phyloP scores from a whole-genome alignment of 2,888 invertebrate species.

The Amblyjoppa fuscipennis region DNA sequence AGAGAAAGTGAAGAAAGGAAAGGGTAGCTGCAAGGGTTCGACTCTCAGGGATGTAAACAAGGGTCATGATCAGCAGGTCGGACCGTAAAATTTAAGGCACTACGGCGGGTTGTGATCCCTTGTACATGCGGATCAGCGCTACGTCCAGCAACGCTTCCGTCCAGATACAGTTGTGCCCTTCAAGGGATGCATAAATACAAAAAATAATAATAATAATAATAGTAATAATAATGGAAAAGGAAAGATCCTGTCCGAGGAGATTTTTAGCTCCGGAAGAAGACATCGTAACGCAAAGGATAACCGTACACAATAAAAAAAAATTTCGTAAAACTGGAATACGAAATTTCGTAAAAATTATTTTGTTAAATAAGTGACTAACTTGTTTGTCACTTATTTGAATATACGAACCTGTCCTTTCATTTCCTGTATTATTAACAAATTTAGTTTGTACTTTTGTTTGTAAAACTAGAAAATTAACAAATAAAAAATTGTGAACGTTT shows the following conservation, averaged over 20 bases:
- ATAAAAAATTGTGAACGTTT: too few species aligned
- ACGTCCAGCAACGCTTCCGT: not conserved
- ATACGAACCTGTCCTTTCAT: too few species aligned
- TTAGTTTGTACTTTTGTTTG: too few species aligned
- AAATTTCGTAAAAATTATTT: too few species aligned
- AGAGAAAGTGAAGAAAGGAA: constrained; percentile 56
- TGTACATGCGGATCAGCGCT: not conserved
- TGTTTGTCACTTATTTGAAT: too few species aligned
- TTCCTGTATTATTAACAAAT: too few species aligned
- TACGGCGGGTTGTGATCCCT: constrained; percentile 30
- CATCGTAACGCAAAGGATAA: constrained; percentile 31
- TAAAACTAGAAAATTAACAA: too few species aligned
- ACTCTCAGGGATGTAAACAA: constrained; percentile 55
- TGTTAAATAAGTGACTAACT: too few species aligned
- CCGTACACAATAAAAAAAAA: too few species aligned
- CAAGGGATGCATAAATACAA: constrained; percentile 31
- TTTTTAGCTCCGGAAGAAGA: constrained; percentile 46
- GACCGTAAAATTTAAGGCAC: constrained; percentile 67
- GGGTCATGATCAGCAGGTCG: constrained; percentile 62
- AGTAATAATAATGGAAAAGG: not conserved
- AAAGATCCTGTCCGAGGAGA: constrained; percentile 32
- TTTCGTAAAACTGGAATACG: too few species aligned
- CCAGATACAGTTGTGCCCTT: constrained; percentile 31
- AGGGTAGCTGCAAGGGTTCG: constrained; percentile 55
- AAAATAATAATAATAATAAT: not conserved